phyloP scores from a whole-genome alignment of 2,113 vertebrate species.

The Axis porcinus region DNA sequence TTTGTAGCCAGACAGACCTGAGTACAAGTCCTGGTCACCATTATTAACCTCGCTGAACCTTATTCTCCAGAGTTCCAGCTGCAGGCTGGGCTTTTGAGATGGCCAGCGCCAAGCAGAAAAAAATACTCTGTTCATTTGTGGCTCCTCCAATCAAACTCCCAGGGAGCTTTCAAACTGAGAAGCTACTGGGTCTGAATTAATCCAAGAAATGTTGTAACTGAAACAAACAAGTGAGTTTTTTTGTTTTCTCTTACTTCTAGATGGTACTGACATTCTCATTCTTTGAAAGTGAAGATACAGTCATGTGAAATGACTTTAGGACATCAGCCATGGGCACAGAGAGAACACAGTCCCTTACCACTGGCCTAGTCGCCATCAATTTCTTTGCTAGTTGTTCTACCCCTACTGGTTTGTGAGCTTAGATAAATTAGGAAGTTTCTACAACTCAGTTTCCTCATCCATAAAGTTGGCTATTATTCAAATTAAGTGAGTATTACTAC shows the following conservation, averaged over 20 bases:
- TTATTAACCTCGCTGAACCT: slow-evolving; percentile 30
- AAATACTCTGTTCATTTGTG: not conserved
- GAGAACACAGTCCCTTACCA: not conserved
- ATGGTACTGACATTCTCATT: not conserved
- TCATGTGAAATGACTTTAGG: not conserved
- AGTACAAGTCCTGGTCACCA: slow-evolving; percentile 19
- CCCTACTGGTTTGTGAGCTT: not conserved
- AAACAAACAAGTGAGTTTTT: not conserved
- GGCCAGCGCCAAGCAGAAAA: not conserved
- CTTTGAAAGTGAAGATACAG: not conserved
- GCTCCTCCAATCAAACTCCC: not conserved
- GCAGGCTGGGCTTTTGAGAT: not conserved
- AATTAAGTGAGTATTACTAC: not conserved
- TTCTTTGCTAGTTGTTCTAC: not conserved
- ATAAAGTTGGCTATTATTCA: not conserved
- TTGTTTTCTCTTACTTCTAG: not conserved
- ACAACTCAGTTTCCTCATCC: not conserved
- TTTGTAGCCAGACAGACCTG: slow-evolving; percentile 5
- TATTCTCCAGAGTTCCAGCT: not conserved
- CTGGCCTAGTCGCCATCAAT: not conserved
- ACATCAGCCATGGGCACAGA: not conserved
- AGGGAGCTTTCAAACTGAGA: not conserved
- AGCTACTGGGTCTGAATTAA: not conserved
- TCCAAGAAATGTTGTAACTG: not conserved
- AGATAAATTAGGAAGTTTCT: not conserved